These are phyloP conservation scores for Aurelia aurita complex sp. Pacific DNA, from an alignment of 30 jellyfish, hydroid and myxozoan genomes.

Conservation along the genomic window DNA sequence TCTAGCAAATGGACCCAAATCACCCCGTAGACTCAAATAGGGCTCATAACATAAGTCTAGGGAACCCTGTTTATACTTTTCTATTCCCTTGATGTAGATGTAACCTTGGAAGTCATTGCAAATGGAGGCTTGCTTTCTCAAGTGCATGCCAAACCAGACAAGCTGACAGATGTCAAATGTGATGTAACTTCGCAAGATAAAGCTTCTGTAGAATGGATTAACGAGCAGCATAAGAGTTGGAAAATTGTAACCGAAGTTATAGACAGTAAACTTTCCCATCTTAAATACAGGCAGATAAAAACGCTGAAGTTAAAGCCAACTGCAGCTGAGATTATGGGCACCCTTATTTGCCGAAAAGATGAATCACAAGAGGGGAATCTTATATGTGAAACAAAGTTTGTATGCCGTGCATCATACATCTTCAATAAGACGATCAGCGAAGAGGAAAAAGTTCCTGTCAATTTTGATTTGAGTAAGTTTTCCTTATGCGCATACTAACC, in stretches of 20 bases:
- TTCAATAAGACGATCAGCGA: conserved; percentile 13
- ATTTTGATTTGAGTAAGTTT: conserved; percentile 29
- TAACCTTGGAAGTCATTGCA: background rate
- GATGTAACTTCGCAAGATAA: conserved; percentile 13
- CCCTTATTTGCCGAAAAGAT: conserved; percentile 3
- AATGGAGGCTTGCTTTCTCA: conserved; percentile 21
- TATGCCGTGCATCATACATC: conserved; percentile 15
- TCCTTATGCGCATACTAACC: background rate
- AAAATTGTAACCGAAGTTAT: background rate
- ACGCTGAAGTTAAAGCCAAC: conserved; percentile 10
- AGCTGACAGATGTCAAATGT: background rate
- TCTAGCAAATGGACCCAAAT: too few species aligned
- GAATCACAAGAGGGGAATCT: background rate
- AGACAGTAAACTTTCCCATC: background rate
- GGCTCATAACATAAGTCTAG: too few species aligned
- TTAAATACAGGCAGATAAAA: background rate
- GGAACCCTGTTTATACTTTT: background rate
- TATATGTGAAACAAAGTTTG: conserved; percentile 6
- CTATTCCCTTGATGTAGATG: background rate
- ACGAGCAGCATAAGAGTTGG: conserved; percentile 6
- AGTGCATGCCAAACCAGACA: background rate
- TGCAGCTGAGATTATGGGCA: conserved; percentile 28
- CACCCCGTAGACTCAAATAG: too few species aligned
- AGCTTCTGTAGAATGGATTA: conserved; percentile 20
- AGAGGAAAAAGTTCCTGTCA: conserved; percentile 2